These are phyloP conservation scores for Ornithoptera priamus DNA, from an alignment of 2,888 invertebrate species.

Conservation along the genomic window DNA sequence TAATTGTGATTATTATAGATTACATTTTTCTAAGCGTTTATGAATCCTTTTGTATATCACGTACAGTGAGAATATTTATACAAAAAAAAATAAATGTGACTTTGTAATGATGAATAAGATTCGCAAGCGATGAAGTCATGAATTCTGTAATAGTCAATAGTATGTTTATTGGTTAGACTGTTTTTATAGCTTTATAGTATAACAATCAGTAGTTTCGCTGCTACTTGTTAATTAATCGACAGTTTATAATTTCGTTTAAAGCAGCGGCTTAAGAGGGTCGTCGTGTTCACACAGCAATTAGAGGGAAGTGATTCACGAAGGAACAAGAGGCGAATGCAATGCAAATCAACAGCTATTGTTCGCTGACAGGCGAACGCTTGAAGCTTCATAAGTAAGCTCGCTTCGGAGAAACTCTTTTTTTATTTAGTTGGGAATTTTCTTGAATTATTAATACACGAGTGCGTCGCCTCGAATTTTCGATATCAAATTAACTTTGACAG, in stretches of 20 bases:
- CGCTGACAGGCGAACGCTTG: slow-evolving; percentile 23
- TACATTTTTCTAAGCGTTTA: too few species aligned
- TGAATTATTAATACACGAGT: slow-evolving; percentile 11
- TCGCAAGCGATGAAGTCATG: too few species aligned
- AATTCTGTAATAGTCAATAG: too few species aligned
- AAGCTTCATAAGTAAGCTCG: slow-evolving; percentile 22
- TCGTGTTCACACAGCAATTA: slow-evolving; percentile 29
- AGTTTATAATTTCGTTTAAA: not conserved
- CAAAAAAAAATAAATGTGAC: too few species aligned
- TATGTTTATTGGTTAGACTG: too few species aligned
- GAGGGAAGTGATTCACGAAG: slow-evolving; percentile 26
- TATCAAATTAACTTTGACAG: not conserved
- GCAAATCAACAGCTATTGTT: slow-evolving; percentile 27
- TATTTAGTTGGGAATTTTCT: slow-evolving; percentile 18
- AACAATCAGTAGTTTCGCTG: not conserved
- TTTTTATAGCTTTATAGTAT: not conserved
- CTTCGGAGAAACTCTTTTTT: slow-evolving; percentile 23
- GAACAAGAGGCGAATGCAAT: slow-evolving; percentile 26
- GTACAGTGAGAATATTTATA: too few species aligned
- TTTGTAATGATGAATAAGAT: too few species aligned
- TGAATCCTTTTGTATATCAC: too few species aligned
- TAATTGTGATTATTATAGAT: too few species aligned
- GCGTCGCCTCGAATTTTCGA: slow-evolving; percentile 15
- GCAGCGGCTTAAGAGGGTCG: slow-evolving; percentile 4
- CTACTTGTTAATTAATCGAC: not conserved